phyloP scores from a whole-genome alignment of 1,140 invertebrate genomes.

The Contarinia nasturtii region DNA sequence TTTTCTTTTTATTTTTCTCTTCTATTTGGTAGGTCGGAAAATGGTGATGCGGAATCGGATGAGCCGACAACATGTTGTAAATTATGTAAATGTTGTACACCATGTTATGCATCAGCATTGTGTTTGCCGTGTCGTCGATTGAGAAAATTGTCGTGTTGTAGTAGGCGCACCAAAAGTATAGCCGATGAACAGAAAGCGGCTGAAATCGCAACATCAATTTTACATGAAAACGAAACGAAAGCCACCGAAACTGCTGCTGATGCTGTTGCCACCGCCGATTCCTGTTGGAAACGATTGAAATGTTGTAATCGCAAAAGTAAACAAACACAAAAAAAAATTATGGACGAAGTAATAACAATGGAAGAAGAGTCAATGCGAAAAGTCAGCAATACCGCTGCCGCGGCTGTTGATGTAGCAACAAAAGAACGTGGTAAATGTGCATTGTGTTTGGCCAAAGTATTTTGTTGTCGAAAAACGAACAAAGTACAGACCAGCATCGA shows the following conservation, averaged over 20 bases:
- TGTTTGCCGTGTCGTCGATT: slow-evolving; percentile 17
- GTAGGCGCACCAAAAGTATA: too few species aligned
- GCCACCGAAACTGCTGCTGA: too few species aligned
- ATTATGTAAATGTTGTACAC: slow-evolving; percentile 11
- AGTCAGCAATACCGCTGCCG: slow-evolving; percentile 4
- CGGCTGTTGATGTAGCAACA: slow-evolving; percentile 12
- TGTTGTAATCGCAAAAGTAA: slow-evolving; percentile 17
- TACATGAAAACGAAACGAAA: too few species aligned
- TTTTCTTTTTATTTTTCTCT: too few species aligned
- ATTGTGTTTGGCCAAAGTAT: slow-evolving; percentile 17
- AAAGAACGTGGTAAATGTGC: slow-evolving; percentile 11
- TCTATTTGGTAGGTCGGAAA: neutral
- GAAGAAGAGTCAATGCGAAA: neutral
- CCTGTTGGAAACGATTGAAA: slow-evolving; percentile 2
- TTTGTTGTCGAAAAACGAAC: slow-evolving; percentile 21
- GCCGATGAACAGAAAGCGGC: too few species aligned
- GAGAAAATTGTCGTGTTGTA: neutral
- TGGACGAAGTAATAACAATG: neutral
- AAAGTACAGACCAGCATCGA: slow-evolving; percentile 13
- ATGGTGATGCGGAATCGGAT: slow-evolving; percentile 11
- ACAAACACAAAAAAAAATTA: neutral
- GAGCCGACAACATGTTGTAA: slow-evolving; percentile 9
- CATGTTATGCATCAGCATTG: slow-evolving; percentile 9
- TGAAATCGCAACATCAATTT: too few species aligned
- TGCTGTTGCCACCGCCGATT: neutral